Evolutionary conservation across 2,797 vertebrate species (phyloP).

Genomic region (Lerista edwardsae): DNA sequence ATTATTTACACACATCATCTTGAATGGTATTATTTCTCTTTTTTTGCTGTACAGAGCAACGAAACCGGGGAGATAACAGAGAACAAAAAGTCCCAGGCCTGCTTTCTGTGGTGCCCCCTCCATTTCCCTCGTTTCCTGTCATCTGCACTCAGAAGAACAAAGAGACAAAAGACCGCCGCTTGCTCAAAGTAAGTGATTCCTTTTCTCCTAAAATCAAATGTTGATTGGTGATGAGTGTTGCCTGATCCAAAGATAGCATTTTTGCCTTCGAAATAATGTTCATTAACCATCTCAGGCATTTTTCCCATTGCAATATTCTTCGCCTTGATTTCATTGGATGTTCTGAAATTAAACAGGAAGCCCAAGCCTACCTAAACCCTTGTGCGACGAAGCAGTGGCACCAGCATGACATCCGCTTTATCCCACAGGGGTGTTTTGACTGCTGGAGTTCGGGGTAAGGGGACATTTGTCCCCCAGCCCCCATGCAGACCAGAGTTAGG

Average conservation of each 20-base stretch:
- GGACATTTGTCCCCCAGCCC: no score
- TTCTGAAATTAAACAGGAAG: not conserved
- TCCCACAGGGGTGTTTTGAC: no score
- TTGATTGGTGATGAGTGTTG: not conserved
- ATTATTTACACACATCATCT: not conserved
- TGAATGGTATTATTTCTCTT: slow-evolving; percentile 45
- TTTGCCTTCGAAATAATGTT: not conserved
- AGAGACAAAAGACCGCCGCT: slow-evolving; percentile 80
- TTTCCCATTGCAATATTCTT: not conserved
- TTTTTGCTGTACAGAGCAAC: slow-evolving; percentile 84
- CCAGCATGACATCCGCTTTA: no score
- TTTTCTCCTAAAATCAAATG: not conserved
- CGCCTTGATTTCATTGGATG: not conserved
- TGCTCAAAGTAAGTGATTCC: slow-evolving; percentile 82
- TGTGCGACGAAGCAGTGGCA: no score
- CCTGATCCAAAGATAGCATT: not conserved
- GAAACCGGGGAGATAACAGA: slow-evolving; percentile 81
- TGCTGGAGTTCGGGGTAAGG: no score
- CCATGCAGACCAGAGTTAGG: no score
- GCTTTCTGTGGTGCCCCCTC: slow-evolving; percentile 80
- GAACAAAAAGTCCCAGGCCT: slow-evolving; percentile 84
- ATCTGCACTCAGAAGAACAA: slow-evolving; percentile 81
- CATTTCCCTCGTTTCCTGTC: slow-evolving; percentile 84
- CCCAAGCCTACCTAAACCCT: no score
- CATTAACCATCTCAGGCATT: not conserved